Evolutionary conservation across 2,888 invertebrate species (phyloP).

Genomic region (Cyclophora punctaria): DNA sequence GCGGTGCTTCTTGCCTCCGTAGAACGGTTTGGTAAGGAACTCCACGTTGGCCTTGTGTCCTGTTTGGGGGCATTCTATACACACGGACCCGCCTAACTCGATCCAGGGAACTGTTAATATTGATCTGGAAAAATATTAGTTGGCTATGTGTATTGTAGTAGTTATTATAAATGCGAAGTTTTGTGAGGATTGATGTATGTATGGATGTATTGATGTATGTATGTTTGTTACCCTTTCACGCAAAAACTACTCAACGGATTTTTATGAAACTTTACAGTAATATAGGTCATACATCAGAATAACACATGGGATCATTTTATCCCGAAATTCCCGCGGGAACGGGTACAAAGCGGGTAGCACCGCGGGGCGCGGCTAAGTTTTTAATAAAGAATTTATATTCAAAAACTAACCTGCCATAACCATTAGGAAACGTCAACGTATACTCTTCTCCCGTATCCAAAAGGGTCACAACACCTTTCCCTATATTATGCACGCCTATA

Average conservation of each 20-base stretch:
- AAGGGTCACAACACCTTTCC: constrained; percentile 93
- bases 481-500: constrained; percentile 98
- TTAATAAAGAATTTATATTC: not conserved
- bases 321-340: too few species aligned
- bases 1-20: constrained; percentile 95
- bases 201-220: too few species aligned
- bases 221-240: too few species aligned
- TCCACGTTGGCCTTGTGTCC: constrained; percentile 95
- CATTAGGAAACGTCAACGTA: constrained; percentile 96
- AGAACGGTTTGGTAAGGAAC: constrained; percentile 98
- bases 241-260: too few species aligned
- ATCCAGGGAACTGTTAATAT: constrained; percentile 99
- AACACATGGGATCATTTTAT: too few species aligned
- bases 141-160: too few species aligned
- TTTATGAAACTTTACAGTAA: too few species aligned
- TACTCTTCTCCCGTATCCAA: constrained; percentile 95
- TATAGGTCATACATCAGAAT: too few species aligned
- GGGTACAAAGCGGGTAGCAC: too few species aligned
- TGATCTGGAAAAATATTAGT: constrained; percentile 75
- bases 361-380: too few species aligned
- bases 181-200: too few species aligned
- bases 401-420: constrained; percentile 87
- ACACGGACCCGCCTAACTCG: constrained; percentile 95
- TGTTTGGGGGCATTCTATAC: constrained; percentile 93
- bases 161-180: too few species aligned